phyloP scores from a whole-genome alignment of 1,140 invertebrate species.

The Drosophila saltans region DNA sequence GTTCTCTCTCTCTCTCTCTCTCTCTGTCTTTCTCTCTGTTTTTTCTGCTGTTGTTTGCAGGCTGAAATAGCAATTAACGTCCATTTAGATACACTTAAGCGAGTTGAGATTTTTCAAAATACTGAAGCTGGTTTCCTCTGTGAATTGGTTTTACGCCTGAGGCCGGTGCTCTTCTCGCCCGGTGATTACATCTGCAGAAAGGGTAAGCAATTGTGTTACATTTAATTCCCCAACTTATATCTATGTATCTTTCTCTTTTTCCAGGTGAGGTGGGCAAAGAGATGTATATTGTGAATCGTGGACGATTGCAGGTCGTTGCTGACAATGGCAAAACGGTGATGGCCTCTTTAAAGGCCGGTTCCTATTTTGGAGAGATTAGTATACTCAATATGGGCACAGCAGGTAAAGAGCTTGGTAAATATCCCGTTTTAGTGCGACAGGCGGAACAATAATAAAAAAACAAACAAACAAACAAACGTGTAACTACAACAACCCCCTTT shows the following conservation, averaged over 20 bases:
- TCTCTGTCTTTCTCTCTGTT: constrained; percentile 19
- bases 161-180: constrained; percentile 98
- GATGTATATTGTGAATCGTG: constrained; percentile 99
- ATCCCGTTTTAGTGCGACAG: constrained; percentile 86
- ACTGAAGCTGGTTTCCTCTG: constrained; percentile 99
- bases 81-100: constrained; percentile 97
- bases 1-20: neutral
- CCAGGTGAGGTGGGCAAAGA: constrained; percentile 99
- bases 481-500: constrained; percentile 64
- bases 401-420: constrained; percentile 97
- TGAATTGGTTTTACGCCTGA: constrained; percentile 95
- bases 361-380: constrained; percentile 99
- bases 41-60: constrained; percentile 37
- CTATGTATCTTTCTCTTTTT: constrained; percentile 2
- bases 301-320: constrained; percentile 97
- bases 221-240: neutral
- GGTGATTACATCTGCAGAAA: constrained; percentile 99
- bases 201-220: constrained; percentile 86
- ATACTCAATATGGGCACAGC: constrained; percentile 99
- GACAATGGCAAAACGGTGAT: constrained; percentile 98
- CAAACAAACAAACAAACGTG: constrained; percentile 30
- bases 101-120: constrained; percentile 99
- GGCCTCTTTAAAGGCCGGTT: constrained; percentile 97
- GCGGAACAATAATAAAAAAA: constrained; percentile 84
- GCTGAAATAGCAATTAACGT: constrained; percentile 99